Evolutionary conservation across 2,797 vertebrate genomes (phyloP), one percentile per base, ranked within the genome.

Genomic region (Scolopax rusticola): DNA sequence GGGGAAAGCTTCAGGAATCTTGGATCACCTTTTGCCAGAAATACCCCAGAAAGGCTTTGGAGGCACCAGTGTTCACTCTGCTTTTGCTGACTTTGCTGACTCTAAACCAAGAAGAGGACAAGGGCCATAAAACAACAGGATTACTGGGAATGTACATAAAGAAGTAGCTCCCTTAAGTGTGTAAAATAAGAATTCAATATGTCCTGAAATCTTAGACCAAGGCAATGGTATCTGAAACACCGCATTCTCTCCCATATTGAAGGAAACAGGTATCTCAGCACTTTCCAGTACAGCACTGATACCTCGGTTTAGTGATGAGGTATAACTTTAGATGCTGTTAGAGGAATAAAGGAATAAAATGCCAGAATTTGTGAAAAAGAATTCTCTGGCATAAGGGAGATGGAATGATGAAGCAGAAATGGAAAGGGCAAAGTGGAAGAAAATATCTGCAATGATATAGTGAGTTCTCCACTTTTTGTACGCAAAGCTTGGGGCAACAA

Each of bases 101-200:
- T 90, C 41, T 87, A 87, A 78, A 84, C 12, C 9, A 84, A 64
- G 56, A 81, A 30, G 12, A 67, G 6, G 11, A 61, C 41, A 84
- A 79, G 47, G 11, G 8, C 14, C 23, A 30, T 82, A 73, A 87
- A 89, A 16, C 36, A 79, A 25, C 9, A 41, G 20, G 50, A 61
- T 53, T 59, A 71, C 11, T 38, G 17, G 36, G 40, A 67, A 68
- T 2, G 10, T 40, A 19, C 11, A 68, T 41, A 19, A 73, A 73
- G 36, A 74, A 75, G 15, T 51, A 70, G 9, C 5, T 85, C 38
- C 33, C 0, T 0, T n/a, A 71, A 63, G 7, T 15, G 6, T 25
- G 15, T n/a, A 40, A 76, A 64, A 67, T 19, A 51, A 47, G 15
- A 64, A 8, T 19, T 43, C n/a, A 40, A 20, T 25, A n/a, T 65